phyloP scores from a whole-genome alignment of 2,888 invertebrate genomes.

The Phyllotreta striolata region DNA sequence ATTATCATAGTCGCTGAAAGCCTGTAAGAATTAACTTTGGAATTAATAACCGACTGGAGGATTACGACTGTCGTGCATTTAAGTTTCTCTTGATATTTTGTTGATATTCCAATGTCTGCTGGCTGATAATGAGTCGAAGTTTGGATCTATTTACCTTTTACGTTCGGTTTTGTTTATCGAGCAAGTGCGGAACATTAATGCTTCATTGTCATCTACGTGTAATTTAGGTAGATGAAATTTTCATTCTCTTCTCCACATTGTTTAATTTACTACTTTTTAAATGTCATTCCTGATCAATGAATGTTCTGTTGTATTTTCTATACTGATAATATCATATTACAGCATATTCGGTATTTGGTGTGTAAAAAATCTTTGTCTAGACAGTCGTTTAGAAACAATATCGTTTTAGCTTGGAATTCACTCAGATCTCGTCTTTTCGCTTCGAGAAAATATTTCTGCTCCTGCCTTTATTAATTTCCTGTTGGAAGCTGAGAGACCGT shows the following conservation, averaged over 20 bases:
- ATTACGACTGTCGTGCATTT: constrained; percentile 29
- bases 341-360: no score
- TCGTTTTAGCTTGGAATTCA: background rate
- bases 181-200: no score
- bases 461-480: constrained; percentile 14
- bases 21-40: constrained; percentile 38
- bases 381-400: constrained; percentile 2
- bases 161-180: no score
- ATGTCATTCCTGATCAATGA: no score
- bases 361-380: background rate
- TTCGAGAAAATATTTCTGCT: constrained; percentile 1
- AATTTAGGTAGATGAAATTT: no score
- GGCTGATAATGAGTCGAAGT: constrained; percentile 3
- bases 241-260: no score
- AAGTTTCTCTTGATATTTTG: constrained; percentile 13
- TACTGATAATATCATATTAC: no score
- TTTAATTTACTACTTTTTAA: no score
- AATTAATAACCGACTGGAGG: constrained; percentile 41
- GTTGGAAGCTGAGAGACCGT: constrained; percentile 7
- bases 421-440: background rate
- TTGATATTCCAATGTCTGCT: constrained; percentile 17
- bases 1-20: constrained; percentile 42
- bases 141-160: no score
- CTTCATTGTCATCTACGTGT: no score
- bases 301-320: no score